Evolutionary conservation across 2,888 invertebrate genomes (phyloP), one percentile per base, ranked within the genome.

Genomic region (Coenonympha arcania): DNA sequence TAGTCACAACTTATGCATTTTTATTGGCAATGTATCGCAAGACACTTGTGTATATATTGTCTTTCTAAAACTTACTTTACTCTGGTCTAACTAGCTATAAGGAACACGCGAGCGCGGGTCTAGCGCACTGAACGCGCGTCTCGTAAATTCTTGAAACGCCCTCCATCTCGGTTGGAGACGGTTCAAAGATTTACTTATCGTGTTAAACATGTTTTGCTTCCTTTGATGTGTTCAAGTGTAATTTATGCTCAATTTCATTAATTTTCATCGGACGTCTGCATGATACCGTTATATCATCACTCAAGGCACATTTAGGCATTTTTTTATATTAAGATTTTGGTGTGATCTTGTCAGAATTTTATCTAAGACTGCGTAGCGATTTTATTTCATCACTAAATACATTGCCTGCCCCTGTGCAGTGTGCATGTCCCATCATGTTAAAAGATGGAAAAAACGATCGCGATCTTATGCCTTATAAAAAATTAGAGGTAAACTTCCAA

Each of bases 1-100:
- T 83, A 85, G 85, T 85, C 85, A 85, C 84, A 83, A 85, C 70
- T 79, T 77, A 70, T 85, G 84, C 84, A 84, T 85, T 85, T 83
- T 78, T 80, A 81, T 76, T 77, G 75, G 74, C 78, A 79, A 83
- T 79, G 81, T 69, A 76, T 77, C 75, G 73, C 76, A 75, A 75
- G 71, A 73, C 69, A 66, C 71, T 69, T 74, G 70, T 73, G 73
- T 73, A 74, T 72, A 60, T 65, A 51, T 49, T 54, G 55, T 73
- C 64, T 66, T 73, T 77, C 71, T 71, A 56, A 68, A 66, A 40
- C 50, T 68, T 73, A 75, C 65, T 74, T 60, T 62, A 60, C 68
- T 76, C 73, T 73, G 73, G 73, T 79, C 73, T 77, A 73, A 69
- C 61, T 79, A 76, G 71, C 57, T 70, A 52, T 77, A 74, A 73